phyloP scores from a whole-genome alignment of 2,113 vertebrate species.

The Oreocharis arfaki region DNA sequence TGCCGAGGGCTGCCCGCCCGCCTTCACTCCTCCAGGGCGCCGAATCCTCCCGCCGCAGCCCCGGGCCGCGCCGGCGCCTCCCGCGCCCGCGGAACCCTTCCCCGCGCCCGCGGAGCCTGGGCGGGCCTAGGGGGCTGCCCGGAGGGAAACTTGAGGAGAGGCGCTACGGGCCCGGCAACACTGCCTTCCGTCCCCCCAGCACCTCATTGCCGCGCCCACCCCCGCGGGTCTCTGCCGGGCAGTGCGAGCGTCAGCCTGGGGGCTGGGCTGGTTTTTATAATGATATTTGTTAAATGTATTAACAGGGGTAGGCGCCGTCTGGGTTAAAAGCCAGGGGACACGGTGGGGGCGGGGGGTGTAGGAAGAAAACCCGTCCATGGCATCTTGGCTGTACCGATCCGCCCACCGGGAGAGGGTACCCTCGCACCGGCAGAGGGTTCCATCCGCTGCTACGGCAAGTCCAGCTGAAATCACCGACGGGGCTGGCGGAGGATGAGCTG shows the following conservation, averaged over 20 bases:
- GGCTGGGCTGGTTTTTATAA: neutral
- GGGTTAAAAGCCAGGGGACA: neutral
- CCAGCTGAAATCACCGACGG: rapidly evolving
- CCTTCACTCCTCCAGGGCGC: neutral
- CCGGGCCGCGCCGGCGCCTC: neutral
- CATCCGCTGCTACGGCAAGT: neutral
- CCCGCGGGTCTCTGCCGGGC: no score
- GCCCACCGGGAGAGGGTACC: no score
- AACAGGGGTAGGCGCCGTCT: rapidly evolving
- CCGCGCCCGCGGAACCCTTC: neutral
- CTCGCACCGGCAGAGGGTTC: neutral
- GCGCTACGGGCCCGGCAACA: neutral
- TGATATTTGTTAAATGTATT: neutral
- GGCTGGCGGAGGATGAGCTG: neutral
- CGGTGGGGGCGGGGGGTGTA: no score
- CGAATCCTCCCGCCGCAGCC: neutral
- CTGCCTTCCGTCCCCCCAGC: neutral
- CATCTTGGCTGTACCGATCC: no score
- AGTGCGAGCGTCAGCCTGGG: rapidly evolving
- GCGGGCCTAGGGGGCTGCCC: neutral
- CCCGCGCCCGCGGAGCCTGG: neutral
- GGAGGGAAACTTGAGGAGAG: neutral
- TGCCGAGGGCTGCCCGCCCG: neutral
- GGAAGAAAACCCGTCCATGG: rapidly evolving
- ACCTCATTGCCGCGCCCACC: neutral